Conservation (phyloP, 2,113 vertebrate genomes). For the Atlantisia rogersi region DNA sequence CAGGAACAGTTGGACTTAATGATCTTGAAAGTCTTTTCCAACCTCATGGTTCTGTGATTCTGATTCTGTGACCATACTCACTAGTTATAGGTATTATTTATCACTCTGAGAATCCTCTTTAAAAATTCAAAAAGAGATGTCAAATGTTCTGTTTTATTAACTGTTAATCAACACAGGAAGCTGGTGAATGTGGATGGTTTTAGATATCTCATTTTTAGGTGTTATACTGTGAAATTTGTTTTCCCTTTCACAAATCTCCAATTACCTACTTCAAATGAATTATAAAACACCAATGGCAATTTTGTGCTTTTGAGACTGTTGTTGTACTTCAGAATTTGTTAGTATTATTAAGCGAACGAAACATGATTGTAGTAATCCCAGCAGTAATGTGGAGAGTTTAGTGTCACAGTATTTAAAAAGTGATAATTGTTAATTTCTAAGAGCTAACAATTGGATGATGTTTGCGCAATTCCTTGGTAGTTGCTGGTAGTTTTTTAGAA, state of each 20-base stretch:
- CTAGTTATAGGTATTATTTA: background rate
- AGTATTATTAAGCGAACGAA: background rate
- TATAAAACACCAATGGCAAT: background rate
- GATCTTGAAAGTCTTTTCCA: no score
- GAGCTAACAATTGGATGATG: background rate
- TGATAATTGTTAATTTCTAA: background rate
- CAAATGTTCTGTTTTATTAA: background rate
- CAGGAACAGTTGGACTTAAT: no score
- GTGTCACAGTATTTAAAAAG: background rate
- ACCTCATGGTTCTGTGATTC: no score
- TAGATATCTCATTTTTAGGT: background rate
- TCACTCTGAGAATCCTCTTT: background rate
- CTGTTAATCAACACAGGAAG: background rate
- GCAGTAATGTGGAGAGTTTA: background rate
- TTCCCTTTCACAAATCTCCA: background rate
- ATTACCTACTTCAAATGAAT: background rate
- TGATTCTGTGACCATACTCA: no score
- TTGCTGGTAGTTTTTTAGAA: background rate
- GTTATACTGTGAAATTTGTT: background rate
- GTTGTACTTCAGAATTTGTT: background rate
- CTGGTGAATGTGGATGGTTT: rapidly evolving
- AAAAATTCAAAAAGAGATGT: background rate
- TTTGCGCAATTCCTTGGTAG: background rate
- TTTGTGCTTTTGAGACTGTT: background rate
- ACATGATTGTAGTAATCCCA: background rate